Percentiles rank a stretch among this genome's conserved stretches.
These are phyloP conservation scores for Pteronura brasiliensis DNA, from an alignment of 2,113 vertebrate species.

Conservation along the genomic window DNA sequence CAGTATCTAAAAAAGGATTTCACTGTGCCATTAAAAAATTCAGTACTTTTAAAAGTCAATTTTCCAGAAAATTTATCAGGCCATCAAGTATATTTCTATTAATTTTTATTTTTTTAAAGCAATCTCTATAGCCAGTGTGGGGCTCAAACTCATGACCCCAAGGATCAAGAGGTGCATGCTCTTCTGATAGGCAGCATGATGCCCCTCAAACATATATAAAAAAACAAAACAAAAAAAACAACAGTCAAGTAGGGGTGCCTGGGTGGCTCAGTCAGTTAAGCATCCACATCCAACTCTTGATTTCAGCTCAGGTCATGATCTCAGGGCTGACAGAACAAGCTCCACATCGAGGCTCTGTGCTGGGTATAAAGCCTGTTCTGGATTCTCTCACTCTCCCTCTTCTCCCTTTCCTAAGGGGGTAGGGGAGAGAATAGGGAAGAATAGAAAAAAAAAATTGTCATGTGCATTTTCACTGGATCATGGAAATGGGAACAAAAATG, in stretches of 20 bases:
- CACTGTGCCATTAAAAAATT: background rate
- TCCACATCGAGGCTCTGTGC: background rate
- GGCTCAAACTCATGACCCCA: background rate
- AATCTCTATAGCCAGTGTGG: background rate
- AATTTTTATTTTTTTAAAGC: background rate
- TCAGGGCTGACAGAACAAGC: background rate
- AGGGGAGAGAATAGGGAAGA: rapidly evolving
- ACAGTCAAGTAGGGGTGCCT: background rate
- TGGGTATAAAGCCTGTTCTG: background rate
- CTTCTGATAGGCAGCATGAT: background rate
- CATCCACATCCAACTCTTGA: background rate
- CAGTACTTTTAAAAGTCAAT: background rate
- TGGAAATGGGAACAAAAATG: slow-evolving; percentile 26
- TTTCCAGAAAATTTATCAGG: background rate
- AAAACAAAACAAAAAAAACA: background rate
- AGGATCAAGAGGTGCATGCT: background rate
- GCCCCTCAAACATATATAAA: background rate
- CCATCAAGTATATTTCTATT: background rate
- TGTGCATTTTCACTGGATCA: background rate
- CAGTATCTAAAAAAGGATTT: background rate
- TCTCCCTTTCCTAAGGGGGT: background rate
- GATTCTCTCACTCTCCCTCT: background rate
- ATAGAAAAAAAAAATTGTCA: background rate
- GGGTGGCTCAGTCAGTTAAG: background rate
- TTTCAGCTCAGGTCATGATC: background rate